Conservation (phyloP, 1,140 invertebrate species). For the Nebria ingens region DNA sequence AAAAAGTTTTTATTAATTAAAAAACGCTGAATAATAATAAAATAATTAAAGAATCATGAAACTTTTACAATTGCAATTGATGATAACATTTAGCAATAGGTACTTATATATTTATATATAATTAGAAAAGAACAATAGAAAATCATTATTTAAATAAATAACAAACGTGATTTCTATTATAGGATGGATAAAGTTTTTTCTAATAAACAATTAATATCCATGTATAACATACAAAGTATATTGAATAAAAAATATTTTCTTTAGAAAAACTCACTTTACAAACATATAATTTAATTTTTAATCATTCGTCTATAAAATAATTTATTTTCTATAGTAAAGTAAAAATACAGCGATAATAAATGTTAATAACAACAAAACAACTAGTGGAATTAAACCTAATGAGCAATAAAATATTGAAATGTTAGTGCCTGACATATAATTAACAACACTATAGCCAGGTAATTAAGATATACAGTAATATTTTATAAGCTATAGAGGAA, state of each 20-base stretch:
- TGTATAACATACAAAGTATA: neutral
- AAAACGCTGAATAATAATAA: too few species aligned
- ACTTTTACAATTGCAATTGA: too few species aligned
- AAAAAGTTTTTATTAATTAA: too few species aligned
- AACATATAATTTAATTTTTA: neutral
- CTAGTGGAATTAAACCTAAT: neutral
- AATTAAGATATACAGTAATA: neutral
- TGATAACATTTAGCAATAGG: too few species aligned
- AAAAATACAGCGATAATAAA: neutral
- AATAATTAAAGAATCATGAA: too few species aligned
- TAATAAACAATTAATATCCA: neutral
- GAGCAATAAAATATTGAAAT: conserved; percentile 7
- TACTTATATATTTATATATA: too few species aligned
- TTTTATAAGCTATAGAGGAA: neutral
- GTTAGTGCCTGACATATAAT: neutral
- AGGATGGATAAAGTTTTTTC: neutral
- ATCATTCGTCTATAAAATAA: conserved; percentile 2
- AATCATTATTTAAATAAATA: too few species aligned
- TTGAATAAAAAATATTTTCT: neutral
- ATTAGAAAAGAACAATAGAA: too few species aligned
- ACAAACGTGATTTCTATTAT: too few species aligned
- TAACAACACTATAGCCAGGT: neutral
- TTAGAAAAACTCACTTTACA: neutral
- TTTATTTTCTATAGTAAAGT: neutral
- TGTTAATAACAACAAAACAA: neutral